Base-by-base conservation (phyloP, 2,888 invertebrate genomes). In the Tholera decimalis region DNA sequence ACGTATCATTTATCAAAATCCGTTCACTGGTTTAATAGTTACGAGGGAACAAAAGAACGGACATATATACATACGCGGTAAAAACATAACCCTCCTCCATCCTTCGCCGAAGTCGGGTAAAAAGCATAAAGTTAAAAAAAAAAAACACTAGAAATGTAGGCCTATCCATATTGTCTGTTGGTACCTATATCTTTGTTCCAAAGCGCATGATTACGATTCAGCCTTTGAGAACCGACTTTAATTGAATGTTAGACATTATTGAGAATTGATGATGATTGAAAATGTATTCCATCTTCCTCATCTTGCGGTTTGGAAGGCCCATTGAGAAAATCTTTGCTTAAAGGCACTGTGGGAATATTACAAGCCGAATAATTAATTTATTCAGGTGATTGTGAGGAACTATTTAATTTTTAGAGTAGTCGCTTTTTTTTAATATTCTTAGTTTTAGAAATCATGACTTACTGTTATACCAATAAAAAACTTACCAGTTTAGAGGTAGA, bases 181-280 rank as follows among this genome's bases (percentile, higher is more conserved):
- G 13, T 24, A 15, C 30, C 9, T 58, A 62, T 28, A 43, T 63
- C 74, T 62, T 64, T 20, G 81, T 53, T 37, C 15, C 33, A 59
- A 61, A 64, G 73, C 62, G 26, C 61, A 68, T 68, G 74, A 78
- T 73, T 68, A 73, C 60, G 37, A 46, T 49, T 61, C 63, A 58
- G 49, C 74, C 74, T 78, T 80, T 73, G 74, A 64, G 50, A 18
- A 37, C 46, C 8, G 39, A 28, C 51, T 54, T 55, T 77, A 64
- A 81, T 80, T 81, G 74, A 73, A 74, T 64, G 79, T 78, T 62
- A 64, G 66, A 63, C 73, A 81, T 78, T 73, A 81, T 78, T 78
- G 55, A 49, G 68, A 73, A 61, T 57, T 69, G 53, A 78, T 80
- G 64, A 73, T 68, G 74, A 78, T 81, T 75, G 79, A 59, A 79